Percentiles rank a stretch among this genome's conserved stretches.
phyloP scores from a whole-genome alignment of 2,888 invertebrate genomes.

The Suillia variegata region DNA sequence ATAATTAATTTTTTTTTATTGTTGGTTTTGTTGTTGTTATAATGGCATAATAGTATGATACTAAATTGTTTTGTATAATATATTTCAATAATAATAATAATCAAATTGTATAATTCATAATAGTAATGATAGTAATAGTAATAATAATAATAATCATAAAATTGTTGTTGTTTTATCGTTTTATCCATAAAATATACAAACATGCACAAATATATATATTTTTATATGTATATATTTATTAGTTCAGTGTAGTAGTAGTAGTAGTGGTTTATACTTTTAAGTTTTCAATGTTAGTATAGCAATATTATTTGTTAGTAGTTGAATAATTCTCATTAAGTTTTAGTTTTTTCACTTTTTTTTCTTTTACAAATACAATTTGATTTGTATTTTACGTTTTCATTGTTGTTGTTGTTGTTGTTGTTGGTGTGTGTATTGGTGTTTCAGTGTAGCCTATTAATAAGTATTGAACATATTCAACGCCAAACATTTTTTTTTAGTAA shows the following conservation, averaged over 20 bases:
- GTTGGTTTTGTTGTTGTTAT: conserved; percentile 13
- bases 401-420: not conserved
- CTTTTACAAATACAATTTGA: not conserved
- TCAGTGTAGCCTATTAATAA: too few relatives aligned
- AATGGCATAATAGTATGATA: conserved; percentile 33
- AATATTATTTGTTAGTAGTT: not conserved
- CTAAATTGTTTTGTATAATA: conserved; percentile 24
- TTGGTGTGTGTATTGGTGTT: too few relatives aligned
- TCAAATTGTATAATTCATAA: conserved; percentile 15
- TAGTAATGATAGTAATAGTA: conserved; percentile 3
- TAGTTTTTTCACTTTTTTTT: not conserved
- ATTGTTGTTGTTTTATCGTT: conserved; percentile 3
- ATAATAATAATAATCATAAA: conserved; percentile 13
- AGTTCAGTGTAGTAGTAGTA: not conserved
- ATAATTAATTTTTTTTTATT: conserved; percentile 36
- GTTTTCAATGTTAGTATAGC: not conserved
- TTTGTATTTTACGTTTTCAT: not conserved
- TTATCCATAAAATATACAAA: conserved; percentile 15
- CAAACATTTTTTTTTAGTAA: too few relatives aligned
- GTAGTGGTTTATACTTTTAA: conserved; percentile 3
- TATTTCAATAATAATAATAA: conserved; percentile 17
- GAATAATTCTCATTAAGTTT: not conserved
- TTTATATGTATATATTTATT: conserved; percentile 8
- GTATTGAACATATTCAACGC: too few relatives aligned
- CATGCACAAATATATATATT: too few relatives aligned